Evolutionary conservation across 1,140 invertebrate species (phyloP).

Genomic region (Microplitis demolitor): DNA sequence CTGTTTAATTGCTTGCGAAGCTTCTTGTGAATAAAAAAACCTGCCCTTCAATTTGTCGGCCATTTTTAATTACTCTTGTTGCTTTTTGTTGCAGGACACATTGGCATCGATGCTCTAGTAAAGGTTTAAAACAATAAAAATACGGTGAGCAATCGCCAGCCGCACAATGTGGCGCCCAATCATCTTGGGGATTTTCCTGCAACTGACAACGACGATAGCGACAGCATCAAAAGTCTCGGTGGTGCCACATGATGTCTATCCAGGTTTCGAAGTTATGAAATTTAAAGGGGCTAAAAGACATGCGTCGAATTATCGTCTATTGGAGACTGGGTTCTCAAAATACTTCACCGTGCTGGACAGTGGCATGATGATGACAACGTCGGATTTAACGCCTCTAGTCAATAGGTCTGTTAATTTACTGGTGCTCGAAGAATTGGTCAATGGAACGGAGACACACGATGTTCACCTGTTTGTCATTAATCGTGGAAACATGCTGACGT

Average conservation of each 20-base stretch:
- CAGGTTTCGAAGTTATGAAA: conserved; percentile 82
- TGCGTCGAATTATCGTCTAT: conserved; percentile 68
- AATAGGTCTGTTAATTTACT: conserved; percentile 79
- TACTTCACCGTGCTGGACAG: conserved; percentile 87
- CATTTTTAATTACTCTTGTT: too few relatives aligned
- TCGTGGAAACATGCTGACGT: conserved; percentile 77
- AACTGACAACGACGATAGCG: background rate
- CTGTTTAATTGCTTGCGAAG: background rate
- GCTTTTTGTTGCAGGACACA: conserved; percentile 8
- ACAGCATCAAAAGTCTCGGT: conserved; percentile 59
- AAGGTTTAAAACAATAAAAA: conserved; percentile 18
- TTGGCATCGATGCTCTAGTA: conserved; percentile 45
- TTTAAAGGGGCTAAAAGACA: conserved; percentile 61
- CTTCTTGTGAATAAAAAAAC: background rate
- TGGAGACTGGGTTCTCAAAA: conserved; percentile 78
- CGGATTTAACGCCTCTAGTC: conserved; percentile 78
- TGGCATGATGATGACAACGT: conserved; percentile 88
- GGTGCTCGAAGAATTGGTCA: conserved; percentile 78
- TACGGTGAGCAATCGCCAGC: conserved; percentile 19
- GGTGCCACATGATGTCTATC: conserved; percentile 81
- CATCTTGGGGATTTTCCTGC: conserved; percentile 8
- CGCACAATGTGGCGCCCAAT: conserved; percentile 41
- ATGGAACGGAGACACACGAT: conserved; percentile 78
- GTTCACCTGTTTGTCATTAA: conserved; percentile 83
- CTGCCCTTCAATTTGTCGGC: too few relatives aligned